Conservation (phyloP, 2,797 vertebrate genomes). For the Oceanodroma leucorhoa region DNA sequence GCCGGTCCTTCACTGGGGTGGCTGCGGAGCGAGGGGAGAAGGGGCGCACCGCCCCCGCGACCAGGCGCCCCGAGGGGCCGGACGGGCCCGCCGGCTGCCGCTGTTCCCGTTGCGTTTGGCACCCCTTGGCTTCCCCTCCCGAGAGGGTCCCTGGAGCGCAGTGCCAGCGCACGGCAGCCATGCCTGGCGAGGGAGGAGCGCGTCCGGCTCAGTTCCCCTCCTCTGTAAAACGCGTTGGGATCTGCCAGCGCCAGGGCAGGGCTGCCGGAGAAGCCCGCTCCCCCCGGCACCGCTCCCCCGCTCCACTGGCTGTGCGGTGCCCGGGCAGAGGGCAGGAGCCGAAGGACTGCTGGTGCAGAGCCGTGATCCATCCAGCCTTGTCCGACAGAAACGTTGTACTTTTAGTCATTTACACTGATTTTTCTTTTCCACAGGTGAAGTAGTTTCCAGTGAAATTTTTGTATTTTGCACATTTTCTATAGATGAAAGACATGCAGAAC, state of each 20-base stretch:
- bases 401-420: background rate
- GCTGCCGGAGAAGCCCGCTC: background rate
- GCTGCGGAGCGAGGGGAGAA: background rate
- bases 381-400: fast-evolving
- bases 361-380: background rate
- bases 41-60: background rate
- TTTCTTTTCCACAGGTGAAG: background rate
- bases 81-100: background rate
- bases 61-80: too few relatives aligned
- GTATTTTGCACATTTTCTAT: background rate
- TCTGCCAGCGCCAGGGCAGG: background rate
- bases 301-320: fast-evolving
- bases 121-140: background rate
- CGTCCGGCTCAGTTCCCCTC: background rate
- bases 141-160: background rate
- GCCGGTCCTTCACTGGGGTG: background rate
- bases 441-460: background rate
- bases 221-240: background rate
- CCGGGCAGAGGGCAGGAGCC: background rate
- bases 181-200: background rate
- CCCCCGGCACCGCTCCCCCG: background rate
- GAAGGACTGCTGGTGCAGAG: background rate
- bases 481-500: background rate
- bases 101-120: background rate
- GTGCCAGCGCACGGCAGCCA: background rate